A percentile compares a stretch with the other conserved stretches of the same genome.
phyloP scores from a whole-genome alignment of 2,888 invertebrate genomes.

The Helleia helle region DNA sequence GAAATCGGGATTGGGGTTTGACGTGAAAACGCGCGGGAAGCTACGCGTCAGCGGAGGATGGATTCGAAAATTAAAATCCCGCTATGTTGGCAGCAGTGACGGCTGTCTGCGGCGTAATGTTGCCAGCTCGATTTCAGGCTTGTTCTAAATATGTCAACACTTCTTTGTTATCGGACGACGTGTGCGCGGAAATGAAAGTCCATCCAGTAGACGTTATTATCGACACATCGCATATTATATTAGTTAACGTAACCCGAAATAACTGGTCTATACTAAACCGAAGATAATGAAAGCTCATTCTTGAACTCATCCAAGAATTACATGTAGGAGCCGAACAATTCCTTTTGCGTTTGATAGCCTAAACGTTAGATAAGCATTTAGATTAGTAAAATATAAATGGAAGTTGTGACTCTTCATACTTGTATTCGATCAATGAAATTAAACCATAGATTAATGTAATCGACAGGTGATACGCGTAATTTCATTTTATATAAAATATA shows the following conservation, averaged over 20 bases:
- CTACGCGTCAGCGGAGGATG: conserved; percentile 47
- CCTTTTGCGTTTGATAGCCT: too few relatives aligned
- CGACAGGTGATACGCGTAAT: too few relatives aligned
- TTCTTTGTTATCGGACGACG: conserved; percentile 69
- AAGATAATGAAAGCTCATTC: too few relatives aligned
- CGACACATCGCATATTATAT: conserved; percentile 55
- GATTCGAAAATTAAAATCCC: conserved; percentile 71
- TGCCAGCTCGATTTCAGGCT: conserved; percentile 64
- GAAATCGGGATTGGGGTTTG: conserved; percentile 50
- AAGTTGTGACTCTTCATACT: too few relatives aligned
- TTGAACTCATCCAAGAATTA: too few relatives aligned
- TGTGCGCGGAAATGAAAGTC: conserved; percentile 70
- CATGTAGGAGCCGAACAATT: too few relatives aligned
- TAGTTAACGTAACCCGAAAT: conserved; percentile 23
- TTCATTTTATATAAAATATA: too few relatives aligned
- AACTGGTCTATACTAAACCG: too few relatives aligned
- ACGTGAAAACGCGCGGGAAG: conserved; percentile 49
- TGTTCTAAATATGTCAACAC: conserved; percentile 73
- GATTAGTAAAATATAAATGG: too few relatives aligned
- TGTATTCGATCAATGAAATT: too few relatives aligned
- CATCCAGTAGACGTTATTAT: conserved; percentile 62
- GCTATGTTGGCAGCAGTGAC: conserved; percentile 51
- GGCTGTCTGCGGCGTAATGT: conserved; percentile 50
- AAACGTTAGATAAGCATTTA: too few relatives aligned
- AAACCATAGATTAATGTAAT: too few relatives aligned